Base-by-base conservation (phyloP, 1,140 invertebrate species). In the Bombus superbus region DNA sequence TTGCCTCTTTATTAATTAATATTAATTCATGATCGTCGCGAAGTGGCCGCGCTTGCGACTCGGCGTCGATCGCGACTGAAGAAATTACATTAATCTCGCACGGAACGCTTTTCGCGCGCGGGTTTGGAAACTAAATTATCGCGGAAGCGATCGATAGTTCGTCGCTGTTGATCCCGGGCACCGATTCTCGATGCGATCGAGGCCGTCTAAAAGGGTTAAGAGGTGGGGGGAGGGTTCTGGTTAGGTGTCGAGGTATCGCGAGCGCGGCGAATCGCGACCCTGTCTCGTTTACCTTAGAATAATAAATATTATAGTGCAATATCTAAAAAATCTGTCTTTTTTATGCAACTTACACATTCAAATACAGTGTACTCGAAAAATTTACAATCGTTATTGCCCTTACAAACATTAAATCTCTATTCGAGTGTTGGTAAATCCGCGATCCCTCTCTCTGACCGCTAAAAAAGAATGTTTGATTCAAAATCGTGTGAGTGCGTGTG, bases 251-350 rank as follows among this genome's bases (percentile, higher is more conserved):
- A 83, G 73, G 44, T 75, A 83, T 75, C 81, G 85, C 81, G 71
- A 85, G 85, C 79, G 81, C 89, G 91, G 86, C 92, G 90, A 86
- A 88, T 86, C 84, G 88, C 85, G 91, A 86, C 88, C 66, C 81
- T 85, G 88, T 90, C 89, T 91, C 84, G 86, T 93, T 53, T 88
- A 92, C 89, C 90, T 93, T 94, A 94, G 79, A 92, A 90, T 94
- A 94, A 94, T 94, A 94, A 94, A 94, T 93, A 92, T 94, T 92
- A 95, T 92, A 94, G 94, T 94, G 94, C 93, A 93, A 93, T 95
- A 94, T 94, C 93, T 94, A 94, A 93, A 95, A 95, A 94, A 94
- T 92, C 92, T 94, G 91, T 94, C 89, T 92, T 94, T 94, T 94
- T 93, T 92, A 94, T 91, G 92, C 92, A 94, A 93, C 90, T 93